phyloP scores from a whole-genome alignment of 2,113 vertebrate species.

The Chlamydotis undulata region DNA sequence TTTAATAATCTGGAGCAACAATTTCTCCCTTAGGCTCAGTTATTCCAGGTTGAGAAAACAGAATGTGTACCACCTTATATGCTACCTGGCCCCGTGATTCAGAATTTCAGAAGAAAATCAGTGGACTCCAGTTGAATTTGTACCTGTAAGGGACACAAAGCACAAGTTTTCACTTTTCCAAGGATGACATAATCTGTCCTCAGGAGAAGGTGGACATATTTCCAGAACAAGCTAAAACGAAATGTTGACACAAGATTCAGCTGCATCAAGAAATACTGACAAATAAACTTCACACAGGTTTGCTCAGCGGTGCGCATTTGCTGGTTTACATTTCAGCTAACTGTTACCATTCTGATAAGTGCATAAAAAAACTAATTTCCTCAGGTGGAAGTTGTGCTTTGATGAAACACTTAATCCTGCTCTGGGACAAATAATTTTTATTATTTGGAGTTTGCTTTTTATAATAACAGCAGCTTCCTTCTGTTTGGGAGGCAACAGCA shows the following conservation, averaged over 20 bases:
- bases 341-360: not conserved
- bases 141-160: not conserved
- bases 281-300: not conserved
- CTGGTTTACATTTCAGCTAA: conserved; percentile 34
- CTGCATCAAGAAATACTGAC: not conserved
- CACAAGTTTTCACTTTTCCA: not conserved
- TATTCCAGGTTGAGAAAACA: not conserved
- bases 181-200: not conserved
- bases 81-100: not conserved
- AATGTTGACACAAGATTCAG: not conserved
- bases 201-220: not conserved
- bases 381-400: not conserved
- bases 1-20: not conserved
- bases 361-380: conserved; percentile 41
- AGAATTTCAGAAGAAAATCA: not conserved
- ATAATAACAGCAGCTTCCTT: not conserved
- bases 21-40: not conserved
- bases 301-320: not conserved
- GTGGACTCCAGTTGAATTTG: not conserved
- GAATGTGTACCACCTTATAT: not conserved
- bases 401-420: conserved; percentile 39
- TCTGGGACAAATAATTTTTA: conserved; percentile 52
- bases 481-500: not conserved
- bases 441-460: conserved; percentile 12
- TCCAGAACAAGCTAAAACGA: not conserved